Evolutionary conservation across 2,888 invertebrate genomes (phyloP).

Genomic region (Dusona sp.): DNA sequence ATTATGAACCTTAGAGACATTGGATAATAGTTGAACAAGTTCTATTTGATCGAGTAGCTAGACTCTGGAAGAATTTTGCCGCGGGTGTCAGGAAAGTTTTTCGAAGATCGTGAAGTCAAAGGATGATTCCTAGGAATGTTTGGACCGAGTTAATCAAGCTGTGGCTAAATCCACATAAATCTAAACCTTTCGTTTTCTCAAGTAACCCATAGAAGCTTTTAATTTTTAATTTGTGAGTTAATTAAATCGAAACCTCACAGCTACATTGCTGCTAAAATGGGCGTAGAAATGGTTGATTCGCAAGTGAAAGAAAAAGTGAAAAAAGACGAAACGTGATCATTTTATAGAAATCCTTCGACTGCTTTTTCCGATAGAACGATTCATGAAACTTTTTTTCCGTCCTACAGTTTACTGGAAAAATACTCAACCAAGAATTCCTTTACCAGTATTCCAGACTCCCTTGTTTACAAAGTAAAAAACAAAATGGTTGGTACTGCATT

Average conservation of each 20-base stretch:
- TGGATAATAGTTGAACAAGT: background rate
- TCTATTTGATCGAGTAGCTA: background rate
- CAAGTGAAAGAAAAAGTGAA: slow-evolving; percentile 15
- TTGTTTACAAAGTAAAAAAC: background rate
- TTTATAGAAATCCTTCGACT: slow-evolving; percentile 19
- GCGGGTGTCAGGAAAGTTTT: background rate
- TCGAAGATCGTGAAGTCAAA: background rate
- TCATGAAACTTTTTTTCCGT: background rate
- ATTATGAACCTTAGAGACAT: background rate
- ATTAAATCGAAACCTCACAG: background rate
- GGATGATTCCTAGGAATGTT: background rate
- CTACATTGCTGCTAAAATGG: background rate
- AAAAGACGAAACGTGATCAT: slow-evolving; percentile 34
- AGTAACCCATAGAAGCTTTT: background rate
- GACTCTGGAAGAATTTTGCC: background rate
- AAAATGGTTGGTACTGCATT: background rate
- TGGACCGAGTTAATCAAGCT: background rate
- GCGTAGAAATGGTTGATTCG: background rate
- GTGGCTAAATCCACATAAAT: slow-evolving; percentile 6
- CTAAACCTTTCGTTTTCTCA: background rate
- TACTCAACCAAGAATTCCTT: background rate
- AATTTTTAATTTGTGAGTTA: background rate
- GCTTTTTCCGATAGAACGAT: background rate
- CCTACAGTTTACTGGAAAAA: background rate
- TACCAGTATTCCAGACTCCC: background rate